A percentile compares a stretch with the other conserved stretches of the same genome.
phyloP scores from a whole-genome alignment of 2,113 vertebrate genomes.

The Microtus oregoni region DNA sequence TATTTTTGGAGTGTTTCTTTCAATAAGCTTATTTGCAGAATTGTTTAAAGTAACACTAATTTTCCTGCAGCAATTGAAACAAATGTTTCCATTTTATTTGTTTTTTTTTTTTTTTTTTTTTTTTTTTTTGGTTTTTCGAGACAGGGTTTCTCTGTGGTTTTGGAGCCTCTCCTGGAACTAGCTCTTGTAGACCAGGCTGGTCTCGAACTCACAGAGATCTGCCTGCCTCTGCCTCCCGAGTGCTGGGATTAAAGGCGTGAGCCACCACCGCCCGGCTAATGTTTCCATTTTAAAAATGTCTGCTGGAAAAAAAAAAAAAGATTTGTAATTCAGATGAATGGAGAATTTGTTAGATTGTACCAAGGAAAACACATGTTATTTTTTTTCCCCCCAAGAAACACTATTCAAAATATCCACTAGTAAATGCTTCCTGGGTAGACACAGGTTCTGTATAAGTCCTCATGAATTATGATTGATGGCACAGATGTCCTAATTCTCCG shows the following conservation, averaged over 20 bases:
- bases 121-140: too few species aligned
- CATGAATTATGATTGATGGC: conserved; percentile 56
- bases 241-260: too few species aligned
- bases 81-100: conserved; percentile 76
- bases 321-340: conserved; percentile 71
- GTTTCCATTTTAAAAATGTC: conserved; percentile 75
- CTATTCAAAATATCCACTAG: conserved; percentile 57
- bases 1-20: conserved; percentile 71
- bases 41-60: conserved; percentile 71
- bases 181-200: too few species aligned
- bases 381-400: conserved; percentile 20
- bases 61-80: conserved; percentile 67
- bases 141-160: too few species aligned
- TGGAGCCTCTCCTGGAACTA: too few species aligned
- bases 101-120: too few species aligned
- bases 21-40: conserved; percentile 70
- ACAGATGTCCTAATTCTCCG: conserved; percentile 53
- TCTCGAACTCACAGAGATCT: too few species aligned
- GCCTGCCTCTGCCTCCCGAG: too few species aligned
- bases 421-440: conserved; percentile 49
- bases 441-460: neutral
- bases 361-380: conserved; percentile 54
- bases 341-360: conserved; percentile 58
- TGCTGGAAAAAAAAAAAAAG: conserved; percentile 75
- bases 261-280: too few species aligned